Evolutionary conservation across 2,797 vertebrate species (phyloP), one percentile per base, ranked within the genome.

Genomic region (Fringilla coelebs): DNA sequence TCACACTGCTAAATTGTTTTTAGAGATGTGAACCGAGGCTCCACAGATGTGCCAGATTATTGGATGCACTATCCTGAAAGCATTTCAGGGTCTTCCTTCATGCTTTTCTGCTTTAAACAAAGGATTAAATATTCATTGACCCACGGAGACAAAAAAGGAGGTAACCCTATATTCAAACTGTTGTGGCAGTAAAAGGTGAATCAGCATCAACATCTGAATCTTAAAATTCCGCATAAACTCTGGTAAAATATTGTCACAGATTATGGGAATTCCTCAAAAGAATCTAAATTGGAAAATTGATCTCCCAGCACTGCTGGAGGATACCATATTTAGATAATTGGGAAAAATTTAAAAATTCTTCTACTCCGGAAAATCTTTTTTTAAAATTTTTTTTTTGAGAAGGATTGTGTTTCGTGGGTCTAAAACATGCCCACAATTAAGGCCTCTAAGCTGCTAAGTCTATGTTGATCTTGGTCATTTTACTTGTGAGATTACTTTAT

Each of bases 11-110:
- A 36, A n/a, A 13, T 65, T 57, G 73, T 19, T 67, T 16, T 34
- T 60, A 87, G 31, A 66, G 52, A 41, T 1, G 2, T 57, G 41
- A 81, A 85, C 1, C 8, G 24, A 79, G 18, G 7, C 57, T 85
- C 26, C 43, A 66, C 0, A 2, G 15, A 66, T 6, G 5, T 1
- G 3, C 11, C 16, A 28, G 6, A 10, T 65, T 52, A 14, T 29
- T 57, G 55, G 13, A 34, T 34, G 5, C 2, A 24, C 10, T 73
- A 28, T 25, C 11, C 18, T 76, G 55, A 76, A 82, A 79, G 34
- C 2, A 19, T 68, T 21, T 65, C 18, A 49, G 58, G 10, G 6
- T 61, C 41, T 82, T 78, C 19, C 52, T 77, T 61, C 40, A 38
- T 57, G 18, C 5, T 82, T 29, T 41, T 43, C 24, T 66, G 17